phyloP scores from a whole-genome alignment of 2,888 invertebrate genomes.

The Macrophya alboannulata region DNA sequence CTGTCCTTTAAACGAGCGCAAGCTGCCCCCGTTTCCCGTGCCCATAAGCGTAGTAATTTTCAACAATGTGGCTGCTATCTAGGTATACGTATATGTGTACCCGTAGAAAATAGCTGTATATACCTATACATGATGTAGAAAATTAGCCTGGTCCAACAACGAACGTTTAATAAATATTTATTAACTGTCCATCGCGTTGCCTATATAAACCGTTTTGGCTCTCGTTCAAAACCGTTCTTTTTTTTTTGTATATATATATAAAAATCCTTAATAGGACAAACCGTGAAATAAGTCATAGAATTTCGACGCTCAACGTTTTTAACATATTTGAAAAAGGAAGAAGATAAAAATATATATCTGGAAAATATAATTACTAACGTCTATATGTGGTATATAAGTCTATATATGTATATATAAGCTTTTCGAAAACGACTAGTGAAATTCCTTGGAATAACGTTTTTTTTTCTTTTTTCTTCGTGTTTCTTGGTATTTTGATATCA shows the following conservation, averaged over 20 bases:
- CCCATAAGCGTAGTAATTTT: conserved; percentile 29
- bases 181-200: conserved; percentile 1
- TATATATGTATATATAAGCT: no score
- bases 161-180: conserved; percentile 36
- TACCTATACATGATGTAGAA: neutral
- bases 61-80: neutral
- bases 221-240: neutral
- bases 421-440: neutral
- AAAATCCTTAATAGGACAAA: neutral
- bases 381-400: no score
- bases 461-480: neutral
- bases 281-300: neutral
- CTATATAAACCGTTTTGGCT: neutral
- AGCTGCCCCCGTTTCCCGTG: conserved; percentile 15
- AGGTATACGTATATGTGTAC: neutral
- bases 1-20: neutral
- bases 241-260: neutral
- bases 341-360: neutral
- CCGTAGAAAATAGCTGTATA: neutral
- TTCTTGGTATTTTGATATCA: conserved; percentile 34
- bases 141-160: conserved; percentile 15
- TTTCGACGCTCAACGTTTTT: neutral
- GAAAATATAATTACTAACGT: no score
- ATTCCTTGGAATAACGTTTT: conserved; percentile 8
- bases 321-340: neutral